Conservation (phyloP, 1,140 invertebrate genomes). For the Saccostrea glomerata region DNA sequence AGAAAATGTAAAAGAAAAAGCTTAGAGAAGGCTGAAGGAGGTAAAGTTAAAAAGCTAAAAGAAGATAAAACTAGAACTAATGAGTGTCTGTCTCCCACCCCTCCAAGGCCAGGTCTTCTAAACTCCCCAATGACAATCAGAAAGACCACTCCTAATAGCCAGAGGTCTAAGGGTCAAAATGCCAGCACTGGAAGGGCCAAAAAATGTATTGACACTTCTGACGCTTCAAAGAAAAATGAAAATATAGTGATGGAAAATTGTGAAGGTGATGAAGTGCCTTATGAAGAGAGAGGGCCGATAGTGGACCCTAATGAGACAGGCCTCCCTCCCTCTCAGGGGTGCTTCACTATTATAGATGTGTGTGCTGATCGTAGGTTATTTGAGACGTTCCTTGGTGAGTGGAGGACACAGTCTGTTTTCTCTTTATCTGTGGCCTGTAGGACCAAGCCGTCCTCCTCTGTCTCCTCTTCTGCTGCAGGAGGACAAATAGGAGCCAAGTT, state of each 20-base stretch:
- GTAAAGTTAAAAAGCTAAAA: background rate
- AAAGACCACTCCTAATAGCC: background rate
- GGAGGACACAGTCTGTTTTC: constrained; percentile 72
- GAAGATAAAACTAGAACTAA: constrained; percentile 59
- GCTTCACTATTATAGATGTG: constrained; percentile 79
- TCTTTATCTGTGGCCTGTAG: constrained; percentile 78
- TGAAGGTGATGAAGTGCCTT: constrained; percentile 36
- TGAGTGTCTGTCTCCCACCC: constrained; percentile 74
- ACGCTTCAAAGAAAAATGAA: background rate
- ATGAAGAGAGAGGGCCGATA: constrained; percentile 51
- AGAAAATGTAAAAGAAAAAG: constrained; percentile 19
- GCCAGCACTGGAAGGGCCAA: background rate
- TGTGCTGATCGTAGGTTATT: constrained; percentile 75
- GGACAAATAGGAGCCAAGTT: constrained; percentile 72
- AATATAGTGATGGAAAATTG: background rate
- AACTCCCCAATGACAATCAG: background rate
- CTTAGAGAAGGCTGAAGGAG: background rate
- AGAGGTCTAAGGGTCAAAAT: background rate
- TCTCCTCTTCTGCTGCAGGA: background rate
- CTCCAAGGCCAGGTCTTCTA: constrained; percentile 51
- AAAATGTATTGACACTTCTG: background rate
- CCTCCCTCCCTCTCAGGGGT: constrained; percentile 64
- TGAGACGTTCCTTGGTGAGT: constrained; percentile 77
- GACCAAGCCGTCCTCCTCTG: constrained; percentile 53
- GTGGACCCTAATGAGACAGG: constrained; percentile 58